These are phyloP conservation scores for Vultur gryphus DNA, from an alignment of 2,797 vertebrate genomes.

Conservation along the genomic window DNA sequence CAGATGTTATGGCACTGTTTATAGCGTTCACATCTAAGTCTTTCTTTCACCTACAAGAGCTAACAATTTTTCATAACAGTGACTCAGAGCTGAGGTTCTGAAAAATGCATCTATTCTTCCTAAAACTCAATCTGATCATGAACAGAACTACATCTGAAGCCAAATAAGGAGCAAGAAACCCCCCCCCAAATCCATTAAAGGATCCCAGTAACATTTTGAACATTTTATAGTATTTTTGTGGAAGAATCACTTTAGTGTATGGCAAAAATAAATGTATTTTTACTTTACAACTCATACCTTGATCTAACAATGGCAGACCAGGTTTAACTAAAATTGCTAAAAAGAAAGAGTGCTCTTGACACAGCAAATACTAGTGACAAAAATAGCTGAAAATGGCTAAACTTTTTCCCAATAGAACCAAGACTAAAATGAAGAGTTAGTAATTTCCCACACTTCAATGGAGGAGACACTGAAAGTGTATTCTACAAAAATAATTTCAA, in stretches of 20 bases:
- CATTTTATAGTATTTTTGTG: neutral
- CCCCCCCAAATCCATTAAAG: rapidly evolving
- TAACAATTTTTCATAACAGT: neutral
- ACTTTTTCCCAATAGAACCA: neutral
- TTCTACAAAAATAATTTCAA: neutral
- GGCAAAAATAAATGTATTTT: neutral
- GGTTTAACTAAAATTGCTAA: neutral
- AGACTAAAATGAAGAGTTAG: neutral
- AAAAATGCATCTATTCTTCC: neutral
- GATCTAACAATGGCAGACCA: neutral
- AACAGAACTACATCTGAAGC: neutral
- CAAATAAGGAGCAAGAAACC: neutral
- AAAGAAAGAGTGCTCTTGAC: neutral
- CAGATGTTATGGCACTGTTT: neutral
- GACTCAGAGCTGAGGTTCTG: neutral
- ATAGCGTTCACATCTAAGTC: neutral
- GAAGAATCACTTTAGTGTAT: neutral
- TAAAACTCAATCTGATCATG: neutral
- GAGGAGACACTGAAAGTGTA: neutral
- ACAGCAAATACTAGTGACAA: neutral
- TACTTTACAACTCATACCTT: neutral
- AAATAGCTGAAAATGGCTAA: neutral
- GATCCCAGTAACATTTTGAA: neutral
- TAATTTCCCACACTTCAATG: neutral
- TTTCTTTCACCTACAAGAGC: neutral